phyloP scores from a whole-genome alignment of 1,140 invertebrate genomes.

The Conus ventricosus region DNA sequence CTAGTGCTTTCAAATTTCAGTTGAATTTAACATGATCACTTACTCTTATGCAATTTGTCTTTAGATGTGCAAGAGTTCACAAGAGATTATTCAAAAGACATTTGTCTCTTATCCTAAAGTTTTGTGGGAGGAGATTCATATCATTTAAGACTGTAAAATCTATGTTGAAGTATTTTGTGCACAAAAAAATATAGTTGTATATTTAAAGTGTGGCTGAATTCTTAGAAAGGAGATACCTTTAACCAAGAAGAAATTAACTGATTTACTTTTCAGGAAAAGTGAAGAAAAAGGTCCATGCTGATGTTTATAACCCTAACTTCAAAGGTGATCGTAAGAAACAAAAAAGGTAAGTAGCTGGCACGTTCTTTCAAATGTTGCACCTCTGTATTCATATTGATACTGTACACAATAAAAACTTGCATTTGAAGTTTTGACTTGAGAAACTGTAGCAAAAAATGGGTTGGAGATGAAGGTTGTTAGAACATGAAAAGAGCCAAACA shows the following conservation, averaged over 20 bases:
- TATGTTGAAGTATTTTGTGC: not conserved
- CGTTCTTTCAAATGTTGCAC: no score
- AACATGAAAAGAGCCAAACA: not conserved
- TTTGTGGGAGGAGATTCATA: no score
- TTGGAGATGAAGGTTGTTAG: not conserved
- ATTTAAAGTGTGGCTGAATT: no score
- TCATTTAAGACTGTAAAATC: not conserved
- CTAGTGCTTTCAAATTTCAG: no score
- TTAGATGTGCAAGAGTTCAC: no score
- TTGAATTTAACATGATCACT: no score
- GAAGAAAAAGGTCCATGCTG: not conserved
- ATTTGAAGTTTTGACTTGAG: not conserved
- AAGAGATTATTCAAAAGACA: no score
- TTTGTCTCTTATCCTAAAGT: no score
- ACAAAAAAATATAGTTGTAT: not conserved
- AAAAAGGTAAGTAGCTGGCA: conserved; percentile 2
- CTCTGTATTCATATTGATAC: not conserved
- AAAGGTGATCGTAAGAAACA: conserved; percentile 13
- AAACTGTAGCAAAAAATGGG: not conserved
- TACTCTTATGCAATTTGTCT: no score
- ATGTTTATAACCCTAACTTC: conserved; percentile 27
- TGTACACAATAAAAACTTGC: not conserved
- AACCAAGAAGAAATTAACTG: not conserved
- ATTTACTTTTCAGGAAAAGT: conserved; percentile 7
- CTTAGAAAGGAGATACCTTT: not conserved